A percentile compares a stretch with the other conserved stretches of the same genome.
Evolutionary conservation across 2,888 invertebrate species (phyloP).

Genomic region (Anoplius nigerrimus): DNA sequence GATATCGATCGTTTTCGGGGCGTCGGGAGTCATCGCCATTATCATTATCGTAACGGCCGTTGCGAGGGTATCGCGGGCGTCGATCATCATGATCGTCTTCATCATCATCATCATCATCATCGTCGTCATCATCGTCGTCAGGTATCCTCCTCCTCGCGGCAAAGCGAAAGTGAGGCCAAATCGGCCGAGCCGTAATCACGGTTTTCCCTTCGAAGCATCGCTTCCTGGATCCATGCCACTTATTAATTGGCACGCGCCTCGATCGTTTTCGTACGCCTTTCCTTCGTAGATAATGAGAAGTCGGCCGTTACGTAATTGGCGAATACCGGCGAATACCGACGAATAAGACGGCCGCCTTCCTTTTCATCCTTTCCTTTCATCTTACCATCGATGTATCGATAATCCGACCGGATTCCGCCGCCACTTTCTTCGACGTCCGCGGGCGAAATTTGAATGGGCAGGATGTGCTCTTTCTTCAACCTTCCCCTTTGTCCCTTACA

Average conservation of each 20-base stretch:
- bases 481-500: too few relatives aligned
- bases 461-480: too few relatives aligned
- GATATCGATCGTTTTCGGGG: constrained; percentile 7
- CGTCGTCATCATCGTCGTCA: background rate
- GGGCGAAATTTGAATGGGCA: too few relatives aligned
- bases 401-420: background rate
- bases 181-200: constrained; percentile 19
- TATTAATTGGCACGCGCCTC: constrained; percentile 18
- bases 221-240: constrained; percentile 28
- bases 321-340: too few relatives aligned
- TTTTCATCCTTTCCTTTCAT: too few relatives aligned
- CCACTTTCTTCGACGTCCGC: too few relatives aligned
- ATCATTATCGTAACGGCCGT: constrained; percentile 9
- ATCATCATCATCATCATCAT: constrained; percentile 1
- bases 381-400: background rate
- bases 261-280: background rate
- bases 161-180: constrained; percentile 36
- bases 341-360: too few relatives aligned
- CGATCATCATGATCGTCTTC: background rate
- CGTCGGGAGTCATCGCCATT: background rate
- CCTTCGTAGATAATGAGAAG: background rate
- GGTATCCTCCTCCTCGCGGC: background rate
- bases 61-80: background rate
- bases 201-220: constrained; percentile 14
- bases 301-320: too few relatives aligned